phyloP scores from a whole-genome alignment of 1,140 invertebrate species.

The Heliothis virescens region DNA sequence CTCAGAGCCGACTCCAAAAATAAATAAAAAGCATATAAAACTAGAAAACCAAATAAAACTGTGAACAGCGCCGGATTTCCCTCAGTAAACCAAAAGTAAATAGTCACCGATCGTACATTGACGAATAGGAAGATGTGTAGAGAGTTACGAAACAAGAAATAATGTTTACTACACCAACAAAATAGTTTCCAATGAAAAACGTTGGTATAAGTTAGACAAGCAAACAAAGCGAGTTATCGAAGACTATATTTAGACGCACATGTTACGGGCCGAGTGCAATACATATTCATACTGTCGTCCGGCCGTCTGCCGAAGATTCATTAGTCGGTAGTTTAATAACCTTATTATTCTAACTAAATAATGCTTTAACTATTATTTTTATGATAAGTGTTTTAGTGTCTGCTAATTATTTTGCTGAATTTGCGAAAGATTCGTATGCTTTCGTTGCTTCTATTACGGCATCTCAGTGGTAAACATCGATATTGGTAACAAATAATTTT shows the following conservation, averaged over 20 bases:
- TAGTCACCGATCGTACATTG: neutral
- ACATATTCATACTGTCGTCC: slow-evolving; percentile 49
- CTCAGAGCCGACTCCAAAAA: slow-evolving; percentile 11
- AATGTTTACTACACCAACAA: slow-evolving; percentile 41
- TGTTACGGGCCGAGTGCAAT: slow-evolving; percentile 43
- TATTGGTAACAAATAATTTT: too few species aligned
- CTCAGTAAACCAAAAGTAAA: slow-evolving; percentile 14
- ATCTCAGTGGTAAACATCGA: too few species aligned
- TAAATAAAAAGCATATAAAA: slow-evolving; percentile 4
- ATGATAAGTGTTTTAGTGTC: neutral
- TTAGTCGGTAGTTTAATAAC: slow-evolving; percentile 11
- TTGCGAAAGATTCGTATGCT: too few species aligned
- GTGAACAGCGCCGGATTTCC: slow-evolving; percentile 22
- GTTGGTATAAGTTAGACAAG: slow-evolving; percentile 32
- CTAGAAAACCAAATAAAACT: slow-evolving; percentile 2
- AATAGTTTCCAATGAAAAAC: slow-evolving; percentile 37
- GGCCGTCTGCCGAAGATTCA: slow-evolving; percentile 35
- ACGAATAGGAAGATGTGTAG: neutral
- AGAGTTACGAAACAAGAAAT: slow-evolving; percentile 35
- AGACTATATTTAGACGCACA: slow-evolving; percentile 54
- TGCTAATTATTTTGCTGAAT: too few species aligned
- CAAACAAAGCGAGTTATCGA: slow-evolving; percentile 50
- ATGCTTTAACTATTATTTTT: too few species aligned
- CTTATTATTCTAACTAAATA: neutral
- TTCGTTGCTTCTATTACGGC: too few species aligned